Conservation (phyloP, 1,140 invertebrate species). For the Eumaeus atala region DNA sequence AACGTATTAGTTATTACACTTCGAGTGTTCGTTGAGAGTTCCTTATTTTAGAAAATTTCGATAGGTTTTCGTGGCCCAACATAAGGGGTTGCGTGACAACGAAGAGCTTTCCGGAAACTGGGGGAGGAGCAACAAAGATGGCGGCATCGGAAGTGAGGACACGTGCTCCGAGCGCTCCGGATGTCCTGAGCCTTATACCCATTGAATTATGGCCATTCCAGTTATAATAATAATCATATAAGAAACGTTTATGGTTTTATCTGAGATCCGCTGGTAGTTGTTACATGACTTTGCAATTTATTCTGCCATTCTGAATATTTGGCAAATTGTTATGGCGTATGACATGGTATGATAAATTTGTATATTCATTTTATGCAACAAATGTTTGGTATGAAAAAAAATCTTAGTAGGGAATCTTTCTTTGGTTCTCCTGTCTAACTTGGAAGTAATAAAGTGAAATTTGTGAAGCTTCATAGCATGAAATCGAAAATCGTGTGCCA, state of each 20-base stretch:
- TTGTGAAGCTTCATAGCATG: too few relatives aligned
- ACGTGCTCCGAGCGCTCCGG: constrained; percentile 62
- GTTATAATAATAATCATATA: constrained; percentile 46
- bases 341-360: constrained; percentile 12
- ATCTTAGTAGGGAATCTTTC: too few relatives aligned
- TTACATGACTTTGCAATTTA: constrained; percentile 11
- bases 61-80: constrained; percentile 29
- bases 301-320: background rate
- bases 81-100: constrained; percentile 48
- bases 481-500: too few relatives aligned
- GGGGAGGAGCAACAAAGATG: constrained; percentile 56
- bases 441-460: too few relatives aligned
- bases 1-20: too few relatives aligned
- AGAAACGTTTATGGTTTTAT: constrained; percentile 31
- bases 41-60: too few relatives aligned
- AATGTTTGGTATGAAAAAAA: too few relatives aligned
- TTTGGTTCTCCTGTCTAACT: too few relatives aligned
- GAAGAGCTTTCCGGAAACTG: constrained; percentile 43
- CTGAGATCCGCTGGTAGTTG: constrained; percentile 15
- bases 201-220: constrained; percentile 59
- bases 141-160: constrained; percentile 58
- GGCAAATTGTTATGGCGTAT: background rate
- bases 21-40: too few relatives aligned
- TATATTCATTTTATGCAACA: background rate
- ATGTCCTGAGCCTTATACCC: constrained; percentile 49